Conservation (phyloP, 2,113 vertebrate species). For the Orthonyx spaldingii region DNA sequence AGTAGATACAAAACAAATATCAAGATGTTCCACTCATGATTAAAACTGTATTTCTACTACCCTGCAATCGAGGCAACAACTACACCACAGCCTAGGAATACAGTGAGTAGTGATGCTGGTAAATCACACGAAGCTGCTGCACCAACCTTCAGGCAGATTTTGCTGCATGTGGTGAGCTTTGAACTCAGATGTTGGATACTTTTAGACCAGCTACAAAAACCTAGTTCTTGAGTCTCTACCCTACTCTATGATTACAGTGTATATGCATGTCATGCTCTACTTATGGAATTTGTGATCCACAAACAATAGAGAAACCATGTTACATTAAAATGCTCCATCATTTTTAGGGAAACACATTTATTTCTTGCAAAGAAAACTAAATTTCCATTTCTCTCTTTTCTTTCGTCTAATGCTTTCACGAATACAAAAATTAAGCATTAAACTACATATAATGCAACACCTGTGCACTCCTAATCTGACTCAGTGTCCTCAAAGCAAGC, state of each 20-base stretch:
- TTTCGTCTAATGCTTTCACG: background rate
- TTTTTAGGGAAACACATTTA: background rate
- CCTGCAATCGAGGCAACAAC: background rate
- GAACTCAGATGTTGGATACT: background rate
- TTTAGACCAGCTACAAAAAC: background rate
- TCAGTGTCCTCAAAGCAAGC: background rate
- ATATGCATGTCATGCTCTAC: background rate
- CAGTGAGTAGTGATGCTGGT: accelerated
- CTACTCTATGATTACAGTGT: background rate
- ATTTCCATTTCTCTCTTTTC: background rate
- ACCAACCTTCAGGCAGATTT: background rate
- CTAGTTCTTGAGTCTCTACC: background rate
- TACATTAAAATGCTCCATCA: background rate
- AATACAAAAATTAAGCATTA: background rate
- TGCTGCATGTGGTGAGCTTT: background rate
- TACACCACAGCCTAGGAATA: background rate
- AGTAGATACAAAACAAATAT: background rate
- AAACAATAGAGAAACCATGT: background rate
- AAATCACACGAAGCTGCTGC: background rate
- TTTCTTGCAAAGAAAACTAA: background rate
- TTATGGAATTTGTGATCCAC: background rate
- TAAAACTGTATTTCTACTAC: background rate
- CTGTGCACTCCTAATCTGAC: background rate
- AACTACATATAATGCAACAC: background rate
- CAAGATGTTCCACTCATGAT: background rate